Evolutionary conservation across 2,113 vertebrate species (phyloP).

Genomic region (Erythrocercus mccallii): DNA sequence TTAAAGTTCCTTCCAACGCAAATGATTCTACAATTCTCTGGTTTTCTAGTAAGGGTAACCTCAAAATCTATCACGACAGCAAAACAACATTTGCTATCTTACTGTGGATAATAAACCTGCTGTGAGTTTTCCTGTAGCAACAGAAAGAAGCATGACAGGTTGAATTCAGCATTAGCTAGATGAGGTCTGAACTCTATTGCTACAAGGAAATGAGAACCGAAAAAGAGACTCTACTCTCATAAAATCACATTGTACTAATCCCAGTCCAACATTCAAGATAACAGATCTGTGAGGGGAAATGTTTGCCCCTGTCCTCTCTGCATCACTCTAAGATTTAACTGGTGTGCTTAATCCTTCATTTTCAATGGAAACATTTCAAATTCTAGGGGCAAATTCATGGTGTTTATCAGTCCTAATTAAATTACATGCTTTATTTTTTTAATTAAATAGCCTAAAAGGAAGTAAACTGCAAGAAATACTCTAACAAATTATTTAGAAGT

Average conservation of each 20-base stretch:
- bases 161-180: neutral
- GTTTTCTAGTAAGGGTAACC: neutral
- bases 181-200: neutral
- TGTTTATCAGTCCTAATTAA: conserved; percentile 9
- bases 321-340: neutral
- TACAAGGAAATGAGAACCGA: neutral
- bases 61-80: neutral
- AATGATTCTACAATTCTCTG: neutral
- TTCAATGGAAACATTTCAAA: neutral
- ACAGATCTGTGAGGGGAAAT: neutral
- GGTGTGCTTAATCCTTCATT: neutral
- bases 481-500: conserved; percentile 31
- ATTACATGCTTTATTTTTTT: conserved; percentile 18
- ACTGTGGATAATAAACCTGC: neutral
- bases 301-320: neutral
- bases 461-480: neutral
- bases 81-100: neutral
- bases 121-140: neutral
- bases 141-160: neutral
- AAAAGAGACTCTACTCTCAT: neutral
- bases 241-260: neutral
- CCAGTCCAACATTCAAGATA: neutral
- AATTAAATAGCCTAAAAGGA: conserved; percentile 15
- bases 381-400: neutral
- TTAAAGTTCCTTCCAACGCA: neutral